These are phyloP conservation scores for Orycteropus afer DNA, from an alignment of 2,113 vertebrate genomes.

Conservation along the genomic window DNA sequence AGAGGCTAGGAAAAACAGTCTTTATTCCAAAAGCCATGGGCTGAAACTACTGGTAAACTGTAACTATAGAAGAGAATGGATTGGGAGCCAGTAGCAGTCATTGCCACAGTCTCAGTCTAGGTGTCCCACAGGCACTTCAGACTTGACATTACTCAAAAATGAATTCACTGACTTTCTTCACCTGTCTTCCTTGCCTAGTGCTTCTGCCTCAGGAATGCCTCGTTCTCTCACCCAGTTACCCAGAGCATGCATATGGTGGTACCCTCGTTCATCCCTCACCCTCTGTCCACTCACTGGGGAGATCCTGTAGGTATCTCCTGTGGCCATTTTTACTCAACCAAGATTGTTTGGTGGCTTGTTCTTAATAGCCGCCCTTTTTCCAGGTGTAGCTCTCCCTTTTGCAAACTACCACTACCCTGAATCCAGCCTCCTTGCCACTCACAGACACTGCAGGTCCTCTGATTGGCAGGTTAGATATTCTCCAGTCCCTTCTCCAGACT, in stretches of 20 bases:
- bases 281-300: too few species aligned
- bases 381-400: background rate
- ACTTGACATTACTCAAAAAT: background rate
- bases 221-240: background rate
- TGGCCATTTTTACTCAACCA: background rate
- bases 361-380: background rate
- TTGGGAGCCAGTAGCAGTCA: background rate
- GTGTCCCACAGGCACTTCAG: background rate
- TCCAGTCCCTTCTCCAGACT: background rate
- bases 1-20: background rate
- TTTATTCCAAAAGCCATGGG: background rate
- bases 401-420: background rate
- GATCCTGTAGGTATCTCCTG: background rate
- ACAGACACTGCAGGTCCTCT: background rate
- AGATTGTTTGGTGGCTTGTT: background rate
- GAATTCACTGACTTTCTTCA: fast-evolving
- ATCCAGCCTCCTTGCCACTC: background rate
- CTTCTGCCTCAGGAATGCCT: background rate
- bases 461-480: too few species aligned
- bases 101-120: fast-evolving
- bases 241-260: background rate
- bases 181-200: background rate
- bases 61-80: background rate
- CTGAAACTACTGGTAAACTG: background rate
- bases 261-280: background rate